These are phyloP conservation scores for Myodes glareolus DNA, from an alignment of 2,113 vertebrate genomes.

Conservation along the genomic window DNA sequence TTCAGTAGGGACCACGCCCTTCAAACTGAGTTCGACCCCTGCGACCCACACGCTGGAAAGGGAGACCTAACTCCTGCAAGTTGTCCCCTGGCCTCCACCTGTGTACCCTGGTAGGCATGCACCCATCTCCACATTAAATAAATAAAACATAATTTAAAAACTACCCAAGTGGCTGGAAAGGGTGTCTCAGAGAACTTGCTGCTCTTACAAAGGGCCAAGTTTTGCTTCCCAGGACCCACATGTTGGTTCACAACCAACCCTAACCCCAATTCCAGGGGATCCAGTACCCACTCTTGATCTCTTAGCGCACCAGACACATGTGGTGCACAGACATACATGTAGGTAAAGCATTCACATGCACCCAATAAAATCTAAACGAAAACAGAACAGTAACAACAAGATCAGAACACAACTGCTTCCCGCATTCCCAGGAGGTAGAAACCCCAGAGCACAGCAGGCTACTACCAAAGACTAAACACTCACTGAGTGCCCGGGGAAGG, in stretches of 20 bases:
- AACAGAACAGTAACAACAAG: not conserved
- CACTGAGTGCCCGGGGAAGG: accelerated
- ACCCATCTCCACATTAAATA: not conserved
- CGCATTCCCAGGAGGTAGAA: not conserved
- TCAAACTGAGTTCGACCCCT: not conserved
- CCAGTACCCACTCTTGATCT: not conserved
- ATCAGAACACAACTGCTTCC: not conserved
- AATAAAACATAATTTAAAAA: not conserved
- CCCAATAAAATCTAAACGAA: not conserved
- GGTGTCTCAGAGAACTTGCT: not conserved
- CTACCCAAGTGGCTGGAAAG: not conserved
- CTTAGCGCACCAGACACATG: not conserved
- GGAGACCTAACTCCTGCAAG: not conserved
- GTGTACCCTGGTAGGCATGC: not conserved
- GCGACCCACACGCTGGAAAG: not conserved
- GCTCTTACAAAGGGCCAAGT: not conserved
- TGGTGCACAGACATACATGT: not conserved
- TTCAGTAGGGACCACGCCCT: not conserved
- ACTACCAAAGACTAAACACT: not conserved
- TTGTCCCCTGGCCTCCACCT: not conserved
- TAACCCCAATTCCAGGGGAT: not conserved
- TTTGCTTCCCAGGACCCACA: not conserved
- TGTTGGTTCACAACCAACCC: not conserved
- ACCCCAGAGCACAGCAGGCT: not conserved
- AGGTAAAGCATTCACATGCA: not conserved